Evolutionary conservation across 2,888 invertebrate species (phyloP).

Genomic region (Blera fallax): DNA sequence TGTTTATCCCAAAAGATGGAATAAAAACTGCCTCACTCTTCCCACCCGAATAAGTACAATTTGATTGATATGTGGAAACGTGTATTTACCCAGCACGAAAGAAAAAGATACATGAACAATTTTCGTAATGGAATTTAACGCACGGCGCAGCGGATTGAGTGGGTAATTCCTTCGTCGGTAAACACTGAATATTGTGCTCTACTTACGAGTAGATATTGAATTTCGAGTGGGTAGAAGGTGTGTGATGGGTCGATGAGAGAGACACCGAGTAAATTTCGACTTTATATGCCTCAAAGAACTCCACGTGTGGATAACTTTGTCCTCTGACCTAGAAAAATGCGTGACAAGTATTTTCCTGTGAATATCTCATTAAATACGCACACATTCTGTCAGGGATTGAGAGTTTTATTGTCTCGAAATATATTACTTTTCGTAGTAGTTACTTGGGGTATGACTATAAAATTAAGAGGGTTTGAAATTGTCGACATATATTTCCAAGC

Average conservation of each 20-base stretch:
- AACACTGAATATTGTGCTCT: not conserved
- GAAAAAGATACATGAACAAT: not conserved
- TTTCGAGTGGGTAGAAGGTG: not conserved
- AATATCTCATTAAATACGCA: not conserved
- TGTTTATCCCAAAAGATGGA: constrained; percentile 14
- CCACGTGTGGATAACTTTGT: constrained; percentile 18
- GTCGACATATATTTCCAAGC: too few relatives aligned
- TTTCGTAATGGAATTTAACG: constrained; percentile 12
- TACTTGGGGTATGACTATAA: not conserved
- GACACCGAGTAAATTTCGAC: not conserved
- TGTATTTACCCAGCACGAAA: not conserved
- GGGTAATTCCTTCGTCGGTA: not conserved
- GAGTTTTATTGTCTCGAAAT: constrained; percentile 7
- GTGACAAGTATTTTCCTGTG: not conserved
- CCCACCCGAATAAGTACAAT: not conserved
- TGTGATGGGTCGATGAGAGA: not conserved
- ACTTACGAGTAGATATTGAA: not conserved
- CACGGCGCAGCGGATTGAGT: not conserved
- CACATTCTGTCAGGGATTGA: not conserved
- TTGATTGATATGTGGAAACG: constrained; percentile 22
- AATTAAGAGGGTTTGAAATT: not conserved
- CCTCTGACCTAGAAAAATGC: constrained; percentile 3
- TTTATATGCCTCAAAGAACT: not conserved
- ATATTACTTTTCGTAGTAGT: not conserved
- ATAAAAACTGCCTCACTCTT: not conserved